Conservation (phyloP, 1,140 invertebrate species). For the Mesaphorura yosii region DNA sequence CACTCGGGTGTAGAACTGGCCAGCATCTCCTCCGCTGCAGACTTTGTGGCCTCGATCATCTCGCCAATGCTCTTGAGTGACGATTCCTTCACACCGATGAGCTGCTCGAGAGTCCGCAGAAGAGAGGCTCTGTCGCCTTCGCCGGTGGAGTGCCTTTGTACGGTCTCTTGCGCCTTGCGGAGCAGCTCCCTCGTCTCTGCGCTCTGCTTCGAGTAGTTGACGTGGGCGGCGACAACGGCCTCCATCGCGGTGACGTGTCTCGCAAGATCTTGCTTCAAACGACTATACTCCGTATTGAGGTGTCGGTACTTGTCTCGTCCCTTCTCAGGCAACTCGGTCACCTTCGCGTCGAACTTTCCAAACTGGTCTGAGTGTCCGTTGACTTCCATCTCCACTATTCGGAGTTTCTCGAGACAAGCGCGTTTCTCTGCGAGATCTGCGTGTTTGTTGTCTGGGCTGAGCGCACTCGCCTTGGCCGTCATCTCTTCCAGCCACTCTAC, state of each 20-base stretch:
- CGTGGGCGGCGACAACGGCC: conserved; percentile 71
- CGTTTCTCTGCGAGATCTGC: conserved; percentile 81
- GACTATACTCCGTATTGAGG: conserved; percentile 56
- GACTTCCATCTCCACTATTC: conserved; percentile 62
- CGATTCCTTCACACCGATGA: no score
- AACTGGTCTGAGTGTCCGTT: conserved; percentile 60
- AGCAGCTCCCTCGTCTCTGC: conserved; percentile 77
- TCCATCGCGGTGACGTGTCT: conserved; percentile 39
- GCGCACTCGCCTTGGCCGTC: conserved; percentile 55
- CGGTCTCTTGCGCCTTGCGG: no score
- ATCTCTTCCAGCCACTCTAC: conserved; percentile 75
- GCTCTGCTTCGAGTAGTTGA: conserved; percentile 68
- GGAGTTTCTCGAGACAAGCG: conserved; percentile 69
- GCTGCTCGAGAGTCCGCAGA: no score
- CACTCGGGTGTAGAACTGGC: no score
- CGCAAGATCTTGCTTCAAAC: conserved; percentile 43
- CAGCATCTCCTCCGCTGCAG: no score
- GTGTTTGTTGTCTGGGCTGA: conserved; percentile 46
- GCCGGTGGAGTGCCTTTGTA: no score
- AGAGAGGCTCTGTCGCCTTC: no score
- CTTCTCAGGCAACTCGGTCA: conserved; percentile 28
- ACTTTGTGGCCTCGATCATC: no score
- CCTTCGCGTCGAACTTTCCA: conserved; percentile 39
- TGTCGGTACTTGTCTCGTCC: conserved; percentile 43
- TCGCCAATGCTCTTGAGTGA: conserved; percentile 61